phyloP scores from a whole-genome alignment of 2,888 invertebrate genomes.

The Epinotia ramella region DNA sequence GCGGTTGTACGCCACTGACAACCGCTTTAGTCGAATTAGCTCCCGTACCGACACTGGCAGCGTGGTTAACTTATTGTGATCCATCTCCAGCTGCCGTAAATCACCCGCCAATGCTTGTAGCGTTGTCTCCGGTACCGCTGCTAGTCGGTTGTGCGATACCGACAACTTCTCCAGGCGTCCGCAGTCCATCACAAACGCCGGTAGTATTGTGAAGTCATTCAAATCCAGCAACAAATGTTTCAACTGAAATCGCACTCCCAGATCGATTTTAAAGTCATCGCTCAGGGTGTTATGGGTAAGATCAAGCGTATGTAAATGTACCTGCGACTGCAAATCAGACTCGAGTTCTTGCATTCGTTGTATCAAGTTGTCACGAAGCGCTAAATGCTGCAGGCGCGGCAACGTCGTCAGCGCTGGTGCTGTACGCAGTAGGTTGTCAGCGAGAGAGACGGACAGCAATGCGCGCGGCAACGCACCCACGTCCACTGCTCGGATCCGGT shows the following conservation, averaged over 20 bases:
- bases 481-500: slow-evolving; percentile 86
- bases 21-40: slow-evolving; percentile 87
- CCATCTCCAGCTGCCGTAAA: slow-evolving; percentile 91
- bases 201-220: slow-evolving; percentile 88
- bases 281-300: slow-evolving; percentile 91
- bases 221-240: slow-evolving; percentile 90
- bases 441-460: slow-evolving; percentile 87
- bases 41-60: slow-evolving; percentile 87
- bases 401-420: slow-evolving; percentile 85
- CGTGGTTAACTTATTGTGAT: slow-evolving; percentile 87
- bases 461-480: slow-evolving; percentile 85
- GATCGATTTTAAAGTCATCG: slow-evolving; percentile 85
- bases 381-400: slow-evolving; percentile 87
- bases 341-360: slow-evolving; percentile 54
- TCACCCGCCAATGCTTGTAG: slow-evolving; percentile 88
- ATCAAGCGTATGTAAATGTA: slow-evolving; percentile 90
- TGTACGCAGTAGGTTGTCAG: slow-evolving; percentile 87
- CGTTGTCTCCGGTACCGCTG: slow-evolving; percentile 86
- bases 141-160: slow-evolving; percentile 89
- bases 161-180: slow-evolving; percentile 90
- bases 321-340: slow-evolving; percentile 64
- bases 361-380: slow-evolving; percentile 80
- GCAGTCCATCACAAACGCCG: slow-evolving; percentile 86
- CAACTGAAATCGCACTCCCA: slow-evolving; percentile 87
- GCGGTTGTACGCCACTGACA: slow-evolving; percentile 91